Evolutionary conservation across 2,888 invertebrate genomes (phyloP).

Genomic region (Myopa testacea): DNA sequence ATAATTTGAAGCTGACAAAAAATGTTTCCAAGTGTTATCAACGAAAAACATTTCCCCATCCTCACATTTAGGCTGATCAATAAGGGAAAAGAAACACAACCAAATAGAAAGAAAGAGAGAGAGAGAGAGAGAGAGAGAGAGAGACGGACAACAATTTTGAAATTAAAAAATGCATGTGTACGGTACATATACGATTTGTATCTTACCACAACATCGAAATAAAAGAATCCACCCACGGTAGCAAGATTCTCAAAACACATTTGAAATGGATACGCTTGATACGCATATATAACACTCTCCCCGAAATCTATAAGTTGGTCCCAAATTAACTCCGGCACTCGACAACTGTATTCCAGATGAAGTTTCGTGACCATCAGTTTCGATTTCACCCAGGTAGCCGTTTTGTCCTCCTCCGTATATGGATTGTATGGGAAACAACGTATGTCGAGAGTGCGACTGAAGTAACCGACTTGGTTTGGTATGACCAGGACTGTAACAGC

Average conservation of each 20-base stretch:
- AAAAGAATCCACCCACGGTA: slow-evolving; percentile 58
- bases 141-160: not conserved
- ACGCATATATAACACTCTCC: slow-evolving; percentile 53
- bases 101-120: no score
- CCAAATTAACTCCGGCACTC: slow-evolving; percentile 55
- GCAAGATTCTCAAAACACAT: slow-evolving; percentile 58
- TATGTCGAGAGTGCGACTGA: slow-evolving; percentile 54
- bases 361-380: slow-evolving; percentile 54
- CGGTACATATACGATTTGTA: not conserved
- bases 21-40: slow-evolving; percentile 58
- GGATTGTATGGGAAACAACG: slow-evolving; percentile 55
- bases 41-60: slow-evolving; percentile 54
- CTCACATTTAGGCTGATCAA: slow-evolving; percentile 47
- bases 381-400: slow-evolving; percentile 49
- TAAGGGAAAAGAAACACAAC: not conserved
- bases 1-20: slow-evolving; percentile 47
- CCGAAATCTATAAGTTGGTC: slow-evolving; percentile 51
- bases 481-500: slow-evolving; percentile 58
- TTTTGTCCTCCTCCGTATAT: not conserved
- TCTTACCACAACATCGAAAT: slow-evolving; percentile 60
- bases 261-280: slow-evolving; percentile 54
- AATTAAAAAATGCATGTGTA: not conserved
- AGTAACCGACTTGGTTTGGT: slow-evolving; percentile 59
- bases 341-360: slow-evolving; percentile 58
- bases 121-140: not conserved